Evolutionary conservation across 2,888 invertebrate genomes (phyloP).

Genomic region (Sinohyriopsis cumingii): DNA sequence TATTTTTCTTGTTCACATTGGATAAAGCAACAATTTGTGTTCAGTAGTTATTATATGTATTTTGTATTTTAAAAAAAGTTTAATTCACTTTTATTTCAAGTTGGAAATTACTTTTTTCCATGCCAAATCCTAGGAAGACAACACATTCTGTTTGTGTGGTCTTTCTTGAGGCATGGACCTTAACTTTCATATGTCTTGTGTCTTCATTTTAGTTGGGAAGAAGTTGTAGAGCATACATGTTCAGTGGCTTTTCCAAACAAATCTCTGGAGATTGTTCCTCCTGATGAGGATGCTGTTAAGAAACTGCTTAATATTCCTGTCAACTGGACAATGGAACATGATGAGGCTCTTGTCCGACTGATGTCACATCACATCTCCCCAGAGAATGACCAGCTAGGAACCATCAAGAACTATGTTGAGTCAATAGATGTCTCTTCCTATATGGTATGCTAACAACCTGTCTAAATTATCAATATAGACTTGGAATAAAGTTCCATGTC

Average conservation of each 20-base stretch:
- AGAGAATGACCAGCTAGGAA: conserved; percentile 66
- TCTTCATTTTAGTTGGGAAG: conserved; percentile 59
- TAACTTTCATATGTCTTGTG: neutral
- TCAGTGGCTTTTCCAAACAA: conserved; percentile 52
- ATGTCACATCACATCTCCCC: conserved; percentile 63
- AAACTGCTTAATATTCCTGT: conserved; percentile 51
- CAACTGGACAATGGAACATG: conserved; percentile 67
- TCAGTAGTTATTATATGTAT: no score
- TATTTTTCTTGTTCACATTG: no score
- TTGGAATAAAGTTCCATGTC: neutral
- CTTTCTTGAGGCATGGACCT: no score
- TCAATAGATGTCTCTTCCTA: conserved; percentile 68
- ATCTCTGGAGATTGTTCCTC: conserved; percentile 36
- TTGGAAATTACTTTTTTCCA: no score
- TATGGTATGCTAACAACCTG: conserved; percentile 52
- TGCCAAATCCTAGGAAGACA: no score
- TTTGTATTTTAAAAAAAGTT: no score
- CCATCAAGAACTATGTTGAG: conserved; percentile 68
- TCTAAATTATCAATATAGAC: neutral
- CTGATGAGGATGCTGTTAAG: conserved; percentile 58
- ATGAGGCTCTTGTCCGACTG: conserved; percentile 66
- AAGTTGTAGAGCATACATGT: conserved; percentile 61
- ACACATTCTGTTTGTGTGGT: no score
- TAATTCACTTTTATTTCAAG: no score
- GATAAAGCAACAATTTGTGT: no score